Base-by-base conservation (phyloP, 2,113 vertebrate genomes). In the Caretta caretta region DNA sequence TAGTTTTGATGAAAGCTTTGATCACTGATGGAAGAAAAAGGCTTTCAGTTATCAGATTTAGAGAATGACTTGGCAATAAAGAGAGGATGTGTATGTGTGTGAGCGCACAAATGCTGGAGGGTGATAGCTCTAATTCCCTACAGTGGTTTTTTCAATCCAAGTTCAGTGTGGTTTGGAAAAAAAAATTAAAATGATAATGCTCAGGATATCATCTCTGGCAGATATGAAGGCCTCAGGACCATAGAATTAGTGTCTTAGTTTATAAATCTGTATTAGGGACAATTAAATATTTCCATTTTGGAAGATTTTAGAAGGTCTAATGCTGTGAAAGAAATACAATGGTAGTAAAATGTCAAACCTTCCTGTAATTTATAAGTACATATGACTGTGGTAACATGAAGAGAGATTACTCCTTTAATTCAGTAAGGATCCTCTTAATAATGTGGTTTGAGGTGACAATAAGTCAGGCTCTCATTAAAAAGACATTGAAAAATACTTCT, bases 1-100 rank as follows among this genome's bases (percentile, higher is more conserved):
- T 48, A 56, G 48, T 95, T 97, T 92, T 96, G 94, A 87, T 88
- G 89, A 89, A 88, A 90, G 57, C 91, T 98, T 97, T 98, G 96
- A 91, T 96, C 90, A 84, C 14, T 86, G 56, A 89, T 87, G 91
- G 76, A 81, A 93, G 80, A 95, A 93, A 93, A 82, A 48, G 89
- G 4, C 46, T 93, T 94, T 93, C 12, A 49, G 91, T 84, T 89
- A 89, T 88, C 80, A 92, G 76, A 57, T 96, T 90, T 65, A 83
- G 62, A 84, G 79, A 31, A 62, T 86, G 50, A 88, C 29, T 92
- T 91, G 84, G 31, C 79, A 84, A 25, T n/a, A 56, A 90, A 78
- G 24, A 84, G 27, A 84, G 12, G 14, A 24, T 86, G 6, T 51
- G 16, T 48, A 90, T 24, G 10, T 20, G 27, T 79, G 80, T 1